Evolutionary conservation across 2,113 vertebrate genomes (phyloP), one percentile per base, ranked within the genome.

Genomic region (Oncorhynchus nerka): DNA sequence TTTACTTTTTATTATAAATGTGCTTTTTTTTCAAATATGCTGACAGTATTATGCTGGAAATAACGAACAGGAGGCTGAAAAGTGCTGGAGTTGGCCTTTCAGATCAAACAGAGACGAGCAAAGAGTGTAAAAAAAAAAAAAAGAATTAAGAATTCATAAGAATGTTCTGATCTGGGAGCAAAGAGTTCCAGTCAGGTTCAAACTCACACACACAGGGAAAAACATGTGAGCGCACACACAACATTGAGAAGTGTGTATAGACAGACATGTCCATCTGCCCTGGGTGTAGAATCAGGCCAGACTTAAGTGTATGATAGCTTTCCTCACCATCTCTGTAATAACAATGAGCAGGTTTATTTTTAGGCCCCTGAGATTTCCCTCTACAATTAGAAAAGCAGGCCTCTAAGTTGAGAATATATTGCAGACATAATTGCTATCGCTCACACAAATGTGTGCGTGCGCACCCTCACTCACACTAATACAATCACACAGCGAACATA

Each of bases 321-420:
- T 7, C 49, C 19, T 26, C 15, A 30, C 2, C 24, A 19, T 67
- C 70, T 75, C 75, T 78, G 75, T 81, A 80, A 81, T 75, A 80
- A 83, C 61, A 55, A 55, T 77, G 65, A 71, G 62, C 30, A 51
- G 15, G 45, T n/a, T 55, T 84, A 88, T 86, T 84, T 85, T 84
- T 84, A 84, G 82, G 28, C 70, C 51, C 59, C 65, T 49, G 67
- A 83, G 69, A 79, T 66, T 55, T 55, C 65, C 32, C 74, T 79
- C 82, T 80, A 80, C 83, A 86, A 82, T 81, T 86, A 86, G 72
- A 87, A 83, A 84, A 73, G 24, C 82, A 86, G 75, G 57, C 68
- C 66, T 57, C 34, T 76, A 79, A 75, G 79, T 75, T 69, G 57
- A 48, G 45, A 6, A 67, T 80, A 83, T 83, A 83, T 81, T 79